Evolutionary conservation across 2,113 vertebrate species (phyloP), one percentile per base, ranked within the genome.

Genomic region (Gallinago media): DNA sequence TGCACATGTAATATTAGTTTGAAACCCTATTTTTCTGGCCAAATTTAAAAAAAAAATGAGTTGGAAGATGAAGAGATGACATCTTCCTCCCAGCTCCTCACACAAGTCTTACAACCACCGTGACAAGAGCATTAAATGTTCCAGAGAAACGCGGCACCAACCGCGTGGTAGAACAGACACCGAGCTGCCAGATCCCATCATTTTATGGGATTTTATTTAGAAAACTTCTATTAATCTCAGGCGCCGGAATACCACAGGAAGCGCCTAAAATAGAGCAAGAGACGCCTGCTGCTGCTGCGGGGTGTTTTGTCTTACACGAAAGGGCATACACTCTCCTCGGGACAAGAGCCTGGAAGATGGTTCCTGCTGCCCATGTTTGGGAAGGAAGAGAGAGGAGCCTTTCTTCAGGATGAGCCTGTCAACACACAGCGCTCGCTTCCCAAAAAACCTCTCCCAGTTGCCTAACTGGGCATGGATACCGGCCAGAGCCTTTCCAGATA

Each of bases 361-460:
- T 88, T 95, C 96, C 95, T 89, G 80, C 87, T 94, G 81, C 63
- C 95, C 94, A 82, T 89, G 89, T 95, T 96, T 96, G 96, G 95
- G 89, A 94, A 82, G 77, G 66, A 40, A 91, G 80, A 0, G 80
- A 0, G 0, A 75, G 66, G 15, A 93, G 66, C 81, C 15, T 22
- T 72, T 26, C 83, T 67, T 23, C 59, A 80, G 88, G 93, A 91
- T 72, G 71, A 0, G 9, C 87, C 89, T 86, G 68, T 81, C 92
- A 89, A 22, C 72, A 31, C 13, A 0, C 63, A 77, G 86, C 42
- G 3, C 76, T 88, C 3, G 0, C 63, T 83, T 86, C 84, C 82
- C 79, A 42, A 31, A 55, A 80, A 67, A 2, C 13, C 73, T 44
- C 75, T 65, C 61, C 40, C 17, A 3, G 49, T 22, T 54, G 68